A percentile compares a stretch with the other conserved stretches of the same genome.
phyloP scores from a whole-genome alignment of 2,797 vertebrate genomes.

The Carduelis carduelis region DNA sequence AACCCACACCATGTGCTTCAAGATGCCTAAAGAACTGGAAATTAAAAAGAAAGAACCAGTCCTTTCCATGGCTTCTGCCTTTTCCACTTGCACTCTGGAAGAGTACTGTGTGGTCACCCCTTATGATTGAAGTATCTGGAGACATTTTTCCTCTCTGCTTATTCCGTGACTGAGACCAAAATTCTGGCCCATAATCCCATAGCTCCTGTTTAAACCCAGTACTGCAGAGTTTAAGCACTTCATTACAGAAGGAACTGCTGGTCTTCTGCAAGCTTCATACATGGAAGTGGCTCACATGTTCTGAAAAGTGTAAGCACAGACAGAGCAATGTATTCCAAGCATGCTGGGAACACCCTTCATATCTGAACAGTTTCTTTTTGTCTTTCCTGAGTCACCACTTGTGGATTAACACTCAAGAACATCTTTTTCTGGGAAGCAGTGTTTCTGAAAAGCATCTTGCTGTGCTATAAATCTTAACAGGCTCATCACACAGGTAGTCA shows the following conservation, averaged over 20 bases:
- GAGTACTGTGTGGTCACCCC: neutral
- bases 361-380: neutral
- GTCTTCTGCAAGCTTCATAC: neutral
- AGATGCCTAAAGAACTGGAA: neutral
- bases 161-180: neutral
- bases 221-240: neutral
- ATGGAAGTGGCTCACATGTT: neutral
- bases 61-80: neutral
- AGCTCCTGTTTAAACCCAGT: neutral
- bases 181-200: neutral
- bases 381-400: neutral
- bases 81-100: neutral
- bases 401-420: neutral
- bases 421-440: neutral
- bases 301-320: neutral
- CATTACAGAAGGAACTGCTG: neutral
- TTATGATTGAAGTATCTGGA: neutral
- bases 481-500: neutral
- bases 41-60: neutral
- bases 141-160: neutral
- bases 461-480: neutral
- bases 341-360: neutral
- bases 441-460: neutral
- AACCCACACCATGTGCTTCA: neutral
- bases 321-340: neutral